Evolutionary conservation across 2,113 vertebrate genomes (phyloP), one percentile per base, ranked within the genome.

Genomic region (Perca schrenkii): DNA sequence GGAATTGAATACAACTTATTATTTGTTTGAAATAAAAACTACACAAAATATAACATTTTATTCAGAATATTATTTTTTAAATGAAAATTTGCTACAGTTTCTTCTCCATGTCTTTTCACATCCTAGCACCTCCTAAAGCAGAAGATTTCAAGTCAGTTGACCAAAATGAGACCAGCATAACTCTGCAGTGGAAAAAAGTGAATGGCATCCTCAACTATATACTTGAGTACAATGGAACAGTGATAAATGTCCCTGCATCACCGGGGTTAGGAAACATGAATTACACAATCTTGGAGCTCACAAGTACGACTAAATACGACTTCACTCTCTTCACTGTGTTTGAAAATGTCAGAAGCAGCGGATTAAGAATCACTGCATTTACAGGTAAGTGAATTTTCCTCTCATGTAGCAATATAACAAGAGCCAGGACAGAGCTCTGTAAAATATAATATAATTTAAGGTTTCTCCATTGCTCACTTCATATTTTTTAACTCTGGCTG

Each of bases 141-240:
- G 0, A 19, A 8, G 3, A 5, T 0, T 57, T 90, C 1, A 46
- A 31, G 14, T 7, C 65, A 12, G 2, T 36, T 4, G 0, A 1
- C 10, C 77, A 64, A 28, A 28, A 28, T 28, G 28, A 28, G 28
- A 28, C 28, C 53, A 83, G 53, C 25, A 78, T 89, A 62, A 85
- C 82, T 80, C 65, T 91, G 69, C 50, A 80, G 31, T 92, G 91
- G 89, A 5, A 5, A 0, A 78, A 17, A 43, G 60, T 73, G 0
- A 0, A 36, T 0, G 1, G 6, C 3, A 11, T n/a, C 3, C 0
- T 12, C 19, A n/a, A 17, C 3, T 91, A 85, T 11, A 46, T 0
- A 7, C 47, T 91, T 22, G 0, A 1, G 4, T 68, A 36, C 3
- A 31, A 11, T 28, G 25, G 1, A 43, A 10, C 0, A 0, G 4